phyloP scores from a whole-genome alignment of 1,140 invertebrate genomes.

The Magallana ariakensis region DNA sequence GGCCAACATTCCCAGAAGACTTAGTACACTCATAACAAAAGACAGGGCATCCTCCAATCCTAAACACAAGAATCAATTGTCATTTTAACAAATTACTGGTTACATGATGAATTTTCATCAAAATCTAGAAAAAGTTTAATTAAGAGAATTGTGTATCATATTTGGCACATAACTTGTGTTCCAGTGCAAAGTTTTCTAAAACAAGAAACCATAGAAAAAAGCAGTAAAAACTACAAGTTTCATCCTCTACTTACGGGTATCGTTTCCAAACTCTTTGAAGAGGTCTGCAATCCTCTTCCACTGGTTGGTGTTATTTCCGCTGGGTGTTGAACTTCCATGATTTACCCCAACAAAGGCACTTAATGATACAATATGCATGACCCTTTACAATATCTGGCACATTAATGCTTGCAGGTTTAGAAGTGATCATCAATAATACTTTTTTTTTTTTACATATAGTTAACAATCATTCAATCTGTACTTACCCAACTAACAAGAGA shows the following conservation, averaged over 20 bases:
- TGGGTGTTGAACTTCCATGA: constrained; percentile 24
- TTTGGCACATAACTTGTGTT: no score
- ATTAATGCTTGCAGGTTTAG: background rate
- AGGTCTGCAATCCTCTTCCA: constrained; percentile 61
- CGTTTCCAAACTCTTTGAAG: constrained; percentile 61
- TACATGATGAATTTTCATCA: no score
- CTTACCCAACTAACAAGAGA: constrained; percentile 79
- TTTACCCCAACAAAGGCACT: constrained; percentile 39
- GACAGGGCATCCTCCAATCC: constrained; percentile 79
- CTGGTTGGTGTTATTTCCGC: constrained; percentile 50
- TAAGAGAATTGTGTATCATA: no score
- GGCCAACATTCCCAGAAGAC: constrained; percentile 78
- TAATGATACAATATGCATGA: background rate
- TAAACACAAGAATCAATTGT: constrained; percentile 55
- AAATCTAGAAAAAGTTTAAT: no score
- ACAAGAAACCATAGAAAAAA: background rate
- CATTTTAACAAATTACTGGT: no score
- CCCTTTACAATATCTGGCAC: background rate
- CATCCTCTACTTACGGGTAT: constrained; percentile 57
- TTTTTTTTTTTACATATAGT: no score
- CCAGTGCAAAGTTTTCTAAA: no score
- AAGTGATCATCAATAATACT: background rate
- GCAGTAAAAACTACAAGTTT: background rate
- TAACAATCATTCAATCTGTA: background rate
- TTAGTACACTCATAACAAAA: constrained; percentile 80